Evolutionary conservation across 2,888 invertebrate genomes (phyloP), one percentile per base, ranked within the genome.

Genomic region (Brachyptera putata): DNA sequence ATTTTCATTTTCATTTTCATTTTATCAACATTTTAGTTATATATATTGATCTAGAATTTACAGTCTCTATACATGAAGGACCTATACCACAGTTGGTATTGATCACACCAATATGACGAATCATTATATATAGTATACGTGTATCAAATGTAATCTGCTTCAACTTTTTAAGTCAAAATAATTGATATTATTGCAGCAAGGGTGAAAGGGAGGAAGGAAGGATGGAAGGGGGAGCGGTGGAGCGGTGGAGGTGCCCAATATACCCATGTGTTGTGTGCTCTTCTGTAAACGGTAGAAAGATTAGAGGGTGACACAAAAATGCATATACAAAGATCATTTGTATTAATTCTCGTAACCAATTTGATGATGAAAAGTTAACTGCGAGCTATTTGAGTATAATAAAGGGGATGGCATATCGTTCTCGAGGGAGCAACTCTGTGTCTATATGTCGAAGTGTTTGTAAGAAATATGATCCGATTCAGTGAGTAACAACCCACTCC

Each of bases 271-370:
- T n/a, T n/a, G n/a, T n/a, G n/a, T n/a, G n/a, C n/a, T n/a, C n/a
- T n/a, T n/a, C n/a, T n/a, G n/a, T n/a, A n/a, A n/a, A n/a, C n/a
- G 37, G 41, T 14, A 1, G 16, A 3, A 9, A 16, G 41, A 41
- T 3, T 7, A 21, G 41, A 37, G 14, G 41, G 41, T 3, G 46
- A 21, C 22, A 46, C n/a, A n/a, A 21, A n/a, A 21, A 46, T 21
- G 22, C 24, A 46, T 24, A 46, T 46, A 46, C 46, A 46, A 46
- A 21, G 46, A 46, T 46, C 46, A 46, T 46, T 46, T 24, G 22
- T 46, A 46, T 46, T 46, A 46, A 46, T 46, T 46, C 11, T 30
- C 30, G 7, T 30, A 30, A 30, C 30, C 30, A 30, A 30, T 30
- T 30, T 30, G 30, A 30, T 30, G 30, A 30, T 30, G 30, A 30